A percentile compares a stretch with the other conserved stretches of the same genome.
These are phyloP conservation scores for Heliornis fulica DNA, from an alignment of 2,113 vertebrate species.

Conservation along the genomic window DNA sequence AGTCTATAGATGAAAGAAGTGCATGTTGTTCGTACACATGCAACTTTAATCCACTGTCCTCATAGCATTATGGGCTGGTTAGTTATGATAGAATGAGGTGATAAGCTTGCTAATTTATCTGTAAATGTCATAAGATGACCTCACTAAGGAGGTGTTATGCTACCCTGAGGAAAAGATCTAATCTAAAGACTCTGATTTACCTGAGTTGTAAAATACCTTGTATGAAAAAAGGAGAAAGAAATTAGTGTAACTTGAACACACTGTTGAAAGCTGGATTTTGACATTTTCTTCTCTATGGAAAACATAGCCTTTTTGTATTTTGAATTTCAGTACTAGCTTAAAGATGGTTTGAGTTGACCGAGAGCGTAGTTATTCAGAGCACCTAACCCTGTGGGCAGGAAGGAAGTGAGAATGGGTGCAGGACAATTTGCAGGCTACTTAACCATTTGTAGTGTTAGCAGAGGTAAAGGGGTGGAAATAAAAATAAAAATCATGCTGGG, in stretches of 20 bases:
- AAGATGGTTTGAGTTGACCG: background rate
- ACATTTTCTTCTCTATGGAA: background rate
- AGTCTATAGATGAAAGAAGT: background rate
- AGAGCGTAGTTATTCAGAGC: background rate
- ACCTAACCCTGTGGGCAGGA: background rate
- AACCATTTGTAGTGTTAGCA: background rate
- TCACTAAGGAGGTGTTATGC: background rate
- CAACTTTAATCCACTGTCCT: background rate
- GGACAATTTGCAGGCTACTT: background rate
- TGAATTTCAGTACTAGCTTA: background rate
- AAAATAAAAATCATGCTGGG: background rate
- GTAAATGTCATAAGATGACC: background rate
- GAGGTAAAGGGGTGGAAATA: background rate
- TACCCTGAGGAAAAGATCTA: background rate
- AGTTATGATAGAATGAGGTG: background rate
- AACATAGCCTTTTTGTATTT: background rate
- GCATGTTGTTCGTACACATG: background rate
- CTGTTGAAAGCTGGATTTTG: background rate
- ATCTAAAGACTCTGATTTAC: background rate
- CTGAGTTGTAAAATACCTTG: background rate
- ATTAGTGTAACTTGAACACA: background rate
- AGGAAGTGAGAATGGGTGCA: background rate
- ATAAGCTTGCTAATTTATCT: conserved; percentile 10
- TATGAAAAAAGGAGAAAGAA: background rate
- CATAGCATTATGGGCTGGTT: background rate